Evolutionary conservation across 2,113 vertebrate genomes (phyloP).

Genomic region (Lagenorhynchus albirostris): DNA sequence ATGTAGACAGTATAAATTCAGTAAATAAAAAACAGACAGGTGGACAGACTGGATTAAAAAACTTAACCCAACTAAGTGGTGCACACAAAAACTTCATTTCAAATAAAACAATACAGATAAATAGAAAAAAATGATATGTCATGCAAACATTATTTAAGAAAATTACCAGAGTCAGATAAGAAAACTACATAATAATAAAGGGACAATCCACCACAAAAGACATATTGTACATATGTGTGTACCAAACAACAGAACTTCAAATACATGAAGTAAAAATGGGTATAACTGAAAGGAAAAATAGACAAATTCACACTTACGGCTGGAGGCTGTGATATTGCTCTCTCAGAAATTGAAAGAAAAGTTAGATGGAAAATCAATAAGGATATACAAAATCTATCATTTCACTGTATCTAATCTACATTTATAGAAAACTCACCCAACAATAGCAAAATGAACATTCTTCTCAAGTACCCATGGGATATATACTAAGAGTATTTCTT

Average conservation of each 20-base stretch:
- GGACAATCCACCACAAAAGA: not conserved
- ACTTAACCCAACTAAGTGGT: not conserved
- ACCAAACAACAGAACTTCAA: not conserved
- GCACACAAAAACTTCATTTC: not conserved
- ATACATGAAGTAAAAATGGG: not conserved
- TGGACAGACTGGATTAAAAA: not conserved
- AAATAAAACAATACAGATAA: not conserved
- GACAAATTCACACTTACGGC: not conserved
- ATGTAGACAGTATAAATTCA: not conserved
- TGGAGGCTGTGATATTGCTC: not conserved
- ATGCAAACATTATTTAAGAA: not conserved
- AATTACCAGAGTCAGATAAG: not conserved
- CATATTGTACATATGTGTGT: not conserved
- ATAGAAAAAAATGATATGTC: not conserved
- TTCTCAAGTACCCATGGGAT: not conserved
- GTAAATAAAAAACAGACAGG: not conserved
- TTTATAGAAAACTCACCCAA: not conserved
- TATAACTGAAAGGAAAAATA: not conserved
- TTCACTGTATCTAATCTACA: not conserved
- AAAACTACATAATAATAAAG: not conserved
- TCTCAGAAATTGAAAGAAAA: not conserved
- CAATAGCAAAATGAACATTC: not conserved
- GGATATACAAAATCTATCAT: not conserved
- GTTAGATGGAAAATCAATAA: not conserved
- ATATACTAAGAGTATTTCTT: not conserved